Conservation (phyloP, 1,140 invertebrate species). For the Aporrectodea caliginosa region DNA sequence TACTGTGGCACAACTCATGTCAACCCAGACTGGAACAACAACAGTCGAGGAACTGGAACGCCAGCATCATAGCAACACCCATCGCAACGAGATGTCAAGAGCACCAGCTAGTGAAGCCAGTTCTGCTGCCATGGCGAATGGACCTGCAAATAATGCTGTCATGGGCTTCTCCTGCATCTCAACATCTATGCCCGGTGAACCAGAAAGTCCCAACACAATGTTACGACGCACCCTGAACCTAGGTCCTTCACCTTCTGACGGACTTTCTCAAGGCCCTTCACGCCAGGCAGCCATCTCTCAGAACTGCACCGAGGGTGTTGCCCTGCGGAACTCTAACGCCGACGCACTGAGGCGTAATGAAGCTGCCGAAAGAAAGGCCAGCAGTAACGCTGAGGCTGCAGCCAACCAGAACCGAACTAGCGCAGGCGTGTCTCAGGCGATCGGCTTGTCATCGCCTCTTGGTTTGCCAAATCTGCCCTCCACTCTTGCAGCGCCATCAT, state of each 20-base stretch:
- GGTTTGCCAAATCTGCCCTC: too few species aligned
- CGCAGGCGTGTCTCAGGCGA: too few species aligned
- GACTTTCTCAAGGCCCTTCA: too few species aligned
- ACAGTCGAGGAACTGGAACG: background rate
- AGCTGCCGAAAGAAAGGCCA: background rate
- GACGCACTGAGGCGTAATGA: background rate
- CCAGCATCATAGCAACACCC: background rate
- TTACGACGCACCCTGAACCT: conserved; percentile 24
- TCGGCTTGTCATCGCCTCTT: too few species aligned
- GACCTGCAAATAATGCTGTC: too few species aligned
- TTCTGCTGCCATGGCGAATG: too few species aligned
- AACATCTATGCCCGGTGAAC: background rate
- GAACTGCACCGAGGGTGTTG: background rate
- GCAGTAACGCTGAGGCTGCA: too few species aligned
- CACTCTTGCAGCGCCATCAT: too few species aligned
- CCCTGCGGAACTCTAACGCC: background rate
- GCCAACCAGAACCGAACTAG: too few species aligned
- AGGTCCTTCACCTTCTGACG: background rate
- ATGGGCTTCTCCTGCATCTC: background rate
- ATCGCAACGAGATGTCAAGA: background rate
- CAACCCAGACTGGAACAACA: background rate
- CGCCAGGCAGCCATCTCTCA: background rate
- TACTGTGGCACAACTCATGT: background rate
- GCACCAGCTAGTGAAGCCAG: background rate
- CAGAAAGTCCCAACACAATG: conserved; percentile 28